These are phyloP conservation scores for Cyanoramphus novaezelandiae DNA, from an alignment of 2,113 vertebrate genomes.

Conservation along the genomic window DNA sequence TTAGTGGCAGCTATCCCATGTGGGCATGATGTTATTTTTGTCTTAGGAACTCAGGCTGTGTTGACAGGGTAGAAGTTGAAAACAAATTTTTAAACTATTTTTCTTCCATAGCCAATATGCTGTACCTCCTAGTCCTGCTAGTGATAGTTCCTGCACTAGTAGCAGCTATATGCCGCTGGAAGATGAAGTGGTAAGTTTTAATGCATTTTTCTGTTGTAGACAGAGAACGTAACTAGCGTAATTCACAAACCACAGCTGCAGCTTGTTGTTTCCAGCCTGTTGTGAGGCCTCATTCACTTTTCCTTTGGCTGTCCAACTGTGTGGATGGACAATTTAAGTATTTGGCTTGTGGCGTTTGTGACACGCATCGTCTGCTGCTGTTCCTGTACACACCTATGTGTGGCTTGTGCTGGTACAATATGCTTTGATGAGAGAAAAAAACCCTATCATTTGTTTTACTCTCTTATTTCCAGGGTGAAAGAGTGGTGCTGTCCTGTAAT, in stretches of 20 bases:
- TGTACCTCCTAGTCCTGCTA: conserved; percentile 38
- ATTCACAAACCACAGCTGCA: not conserved
- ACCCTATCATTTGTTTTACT: not conserved
- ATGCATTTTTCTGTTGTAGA: not conserved
- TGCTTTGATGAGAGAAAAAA: not conserved
- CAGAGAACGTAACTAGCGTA: not conserved
- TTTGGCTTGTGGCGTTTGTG: not conserved
- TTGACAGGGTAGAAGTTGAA: not conserved
- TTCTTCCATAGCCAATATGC: conserved; percentile 46
- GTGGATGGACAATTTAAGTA: not conserved
- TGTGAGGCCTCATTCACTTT: not conserved
- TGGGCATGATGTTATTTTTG: not conserved
- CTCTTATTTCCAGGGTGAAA: conserved; percentile 62
- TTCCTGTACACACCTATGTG: not conserved
- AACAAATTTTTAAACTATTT: not conserved
- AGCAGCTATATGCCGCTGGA: conserved; percentile 53
- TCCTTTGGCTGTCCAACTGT: not conserved
- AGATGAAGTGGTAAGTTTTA: conserved; percentile 73
- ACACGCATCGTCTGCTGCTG: not conserved
- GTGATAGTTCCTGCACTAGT: conserved; percentile 34
- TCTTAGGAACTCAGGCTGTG: not conserved
- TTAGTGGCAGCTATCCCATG: accelerated
- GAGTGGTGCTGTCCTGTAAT: conserved; percentile 73
- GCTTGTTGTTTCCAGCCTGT: not conserved
- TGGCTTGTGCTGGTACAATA: not conserved